phyloP scores from a whole-genome alignment of 2,888 invertebrate genomes.

The Stictocephala bisonia region DNA sequence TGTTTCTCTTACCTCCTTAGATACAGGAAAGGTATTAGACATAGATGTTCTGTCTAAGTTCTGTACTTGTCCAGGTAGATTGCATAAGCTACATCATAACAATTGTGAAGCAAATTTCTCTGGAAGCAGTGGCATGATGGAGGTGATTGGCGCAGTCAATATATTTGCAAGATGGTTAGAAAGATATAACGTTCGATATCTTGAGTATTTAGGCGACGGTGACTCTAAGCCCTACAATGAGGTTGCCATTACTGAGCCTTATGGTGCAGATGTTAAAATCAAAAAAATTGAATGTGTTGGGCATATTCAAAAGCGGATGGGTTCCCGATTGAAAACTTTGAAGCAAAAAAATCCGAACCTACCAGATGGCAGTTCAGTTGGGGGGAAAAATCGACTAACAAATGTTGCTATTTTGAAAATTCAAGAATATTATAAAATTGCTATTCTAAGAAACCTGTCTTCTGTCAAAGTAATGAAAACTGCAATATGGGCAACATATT shows the following conservation, averaged over 20 bases:
- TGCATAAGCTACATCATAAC: no score
- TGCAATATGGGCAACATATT: conserved; percentile 13
- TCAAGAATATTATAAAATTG: conserved; percentile 21
- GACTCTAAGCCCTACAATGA: conserved; percentile 32
- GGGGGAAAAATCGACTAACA: conserved; percentile 26
- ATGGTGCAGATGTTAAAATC: conserved; percentile 21
- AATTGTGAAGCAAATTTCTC: conserved; percentile 8
- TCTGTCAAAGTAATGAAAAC: conserved; percentile 30
- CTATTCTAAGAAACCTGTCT: conserved; percentile 17
- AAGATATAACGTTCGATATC: conserved; percentile 45
- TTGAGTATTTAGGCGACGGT: conserved; percentile 49
- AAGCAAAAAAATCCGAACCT: background rate
- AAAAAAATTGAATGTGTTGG: conserved; percentile 40
- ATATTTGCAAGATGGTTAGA: background rate
- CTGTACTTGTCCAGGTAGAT: conserved; percentile 7
- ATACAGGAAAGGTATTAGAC: conserved; percentile 38
- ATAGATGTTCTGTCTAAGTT: conserved; percentile 7
- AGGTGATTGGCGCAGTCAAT: conserved; percentile 5
- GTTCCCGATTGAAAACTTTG: conserved; percentile 4
- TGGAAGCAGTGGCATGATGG: conserved; percentile 26
- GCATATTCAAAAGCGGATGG: conserved; percentile 32
- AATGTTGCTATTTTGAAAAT: conserved; percentile 29
- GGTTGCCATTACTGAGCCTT: conserved; percentile 11
- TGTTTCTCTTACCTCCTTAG: conserved; percentile 35
- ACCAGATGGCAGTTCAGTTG: background rate